Base-by-base conservation (phyloP, 2,113 vertebrate species). In the Cairina moschata region DNA sequence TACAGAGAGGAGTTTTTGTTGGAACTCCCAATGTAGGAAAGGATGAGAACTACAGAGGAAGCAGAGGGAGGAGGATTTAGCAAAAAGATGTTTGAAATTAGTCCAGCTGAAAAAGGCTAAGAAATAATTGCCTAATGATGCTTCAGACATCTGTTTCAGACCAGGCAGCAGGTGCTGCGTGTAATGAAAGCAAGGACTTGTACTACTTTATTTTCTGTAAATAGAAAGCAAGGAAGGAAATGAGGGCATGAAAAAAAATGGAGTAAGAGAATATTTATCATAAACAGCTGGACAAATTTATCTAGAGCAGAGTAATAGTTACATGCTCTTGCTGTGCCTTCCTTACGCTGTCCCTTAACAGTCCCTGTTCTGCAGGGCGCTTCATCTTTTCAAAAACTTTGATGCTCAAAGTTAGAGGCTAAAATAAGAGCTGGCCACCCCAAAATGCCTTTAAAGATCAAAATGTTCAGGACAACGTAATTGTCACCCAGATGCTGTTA, bases 81-180 rank as follows among this genome's bases (percentile, higher is more conserved):
- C 50, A 84, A 34, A 73, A 86, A 81, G 83, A 69, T 6, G 1
- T 95, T 92, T 90, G 81, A 95, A 95, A 95, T 79, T 7, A 72
- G 60, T 72, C 89, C 78, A 32, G 12, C 2, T 91, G 83, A 83
- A 85, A 94, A 93, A 77, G 58, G 44, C 56, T 82, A n/a, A 88
- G 54, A 90, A 95, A 46, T 88, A 72, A 92, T 83, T 91, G 66
- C 65, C 48, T 84, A 88, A 93, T n/a, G 83, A 86, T 95, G 66
- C 69, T 91, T 65, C 90, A 73, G 90, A 95, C 92, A 94, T 97
- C 95, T 95, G 95, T 93, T 96, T 90, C 60, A 68, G 91, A 91
- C 75, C 77, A 93, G 71, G 73, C 86, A 93, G 90, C 95, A 95
- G 91, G 93, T 96, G 95, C 86, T 92, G 63, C 50, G 62, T 62